These are phyloP conservation scores for Leptatherina wallacei DNA, from an alignment of 2,797 vertebrate genomes.

Conservation along the genomic window DNA sequence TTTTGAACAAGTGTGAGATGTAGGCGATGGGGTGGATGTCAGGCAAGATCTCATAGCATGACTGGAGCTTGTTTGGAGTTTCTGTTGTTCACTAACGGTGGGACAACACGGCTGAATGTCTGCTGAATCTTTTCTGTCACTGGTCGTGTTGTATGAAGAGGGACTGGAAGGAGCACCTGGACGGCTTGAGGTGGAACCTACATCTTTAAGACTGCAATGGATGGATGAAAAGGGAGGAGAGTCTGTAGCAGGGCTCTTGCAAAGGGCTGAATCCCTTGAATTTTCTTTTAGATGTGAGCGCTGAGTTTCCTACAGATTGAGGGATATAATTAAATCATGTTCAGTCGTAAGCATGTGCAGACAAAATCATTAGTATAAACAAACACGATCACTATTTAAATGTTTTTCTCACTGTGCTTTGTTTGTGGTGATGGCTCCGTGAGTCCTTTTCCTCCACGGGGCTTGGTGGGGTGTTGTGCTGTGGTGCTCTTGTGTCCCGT, in stretches of 20 bases:
- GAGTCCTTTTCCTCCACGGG: conserved; percentile 74
- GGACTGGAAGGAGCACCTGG: conserved; percentile 54
- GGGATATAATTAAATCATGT: neutral
- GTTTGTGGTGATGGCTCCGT: conserved; percentile 77
- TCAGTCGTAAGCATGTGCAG: neutral
- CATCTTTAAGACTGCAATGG: conserved; percentile 57
- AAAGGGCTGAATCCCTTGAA: conserved; percentile 57
- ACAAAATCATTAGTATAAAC: neutral
- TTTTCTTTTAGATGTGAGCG: conserved; percentile 56
- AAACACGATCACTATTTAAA: neutral
- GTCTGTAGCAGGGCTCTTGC: conserved; percentile 53
- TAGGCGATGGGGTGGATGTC: conserved; percentile 37
- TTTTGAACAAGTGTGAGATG: conserved; percentile 41
- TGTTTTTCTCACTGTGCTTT: conserved; percentile 77
- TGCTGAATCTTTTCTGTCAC: conserved; percentile 53
- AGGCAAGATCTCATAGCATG: conserved; percentile 22
- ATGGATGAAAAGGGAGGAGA: conserved; percentile 46
- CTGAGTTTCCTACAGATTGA: conserved; percentile 64
- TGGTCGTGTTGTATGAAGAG: conserved; percentile 29
- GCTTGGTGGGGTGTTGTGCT: conserved; percentile 71
- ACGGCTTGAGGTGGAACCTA: conserved; percentile 54
- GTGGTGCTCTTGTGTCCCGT: conserved; percentile 75
- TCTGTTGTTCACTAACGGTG: conserved; percentile 56
- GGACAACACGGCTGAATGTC: conserved; percentile 49
- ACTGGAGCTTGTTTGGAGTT: conserved; percentile 57